Base-by-base conservation (phyloP, 2,113 vertebrate species). In the Bubo scandiacus region DNA sequence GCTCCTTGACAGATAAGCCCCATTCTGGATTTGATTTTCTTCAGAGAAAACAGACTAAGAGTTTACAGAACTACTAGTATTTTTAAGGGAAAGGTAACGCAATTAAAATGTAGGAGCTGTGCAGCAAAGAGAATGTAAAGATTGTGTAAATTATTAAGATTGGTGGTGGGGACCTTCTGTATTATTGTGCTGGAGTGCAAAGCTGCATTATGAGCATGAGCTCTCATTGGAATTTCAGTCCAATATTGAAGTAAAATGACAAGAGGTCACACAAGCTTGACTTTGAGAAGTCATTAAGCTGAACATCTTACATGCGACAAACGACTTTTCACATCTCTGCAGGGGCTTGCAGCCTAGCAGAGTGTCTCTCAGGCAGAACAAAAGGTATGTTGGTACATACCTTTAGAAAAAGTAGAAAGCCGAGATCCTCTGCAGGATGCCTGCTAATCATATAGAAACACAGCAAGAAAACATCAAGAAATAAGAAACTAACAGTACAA, bases 201-300 rank as follows among this genome's bases (percentile, higher is more conserved):
- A 86, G 25, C 71, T 73, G 30, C 0, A 0, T 34, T 73, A 27
- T 5, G 6, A 90, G 27, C 20, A 11, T 17, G n/a, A 68, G 34
- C 13, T 83, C 62, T 62, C 32, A 15, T 0, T n/a, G 20, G 25
- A 62, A 91, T 84, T 84, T 79, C 77, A 90, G 36, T 34, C 43
- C 34, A 57, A 40, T 43, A 81, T 10, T 18, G 23, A 84, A 84
- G 27, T 74, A 36, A 87, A 84, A 74, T 30, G 27, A 59, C 42
- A 82, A 81, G 10, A 71, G 29, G 23, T 63, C 55, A 47, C 21
- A 59, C 11, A 63, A 49, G 55, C 68, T 68, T 68, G 77, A 47
- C 70, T 89, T 75, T 57, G 47, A 90, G 58, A 81, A 86, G n/a
- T 42, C 55, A 47, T n/a, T 81, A 55, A 86, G 67, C 26, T 66